phyloP scores from a whole-genome alignment of 1,140 invertebrate genomes.

The Euura lappo region DNA sequence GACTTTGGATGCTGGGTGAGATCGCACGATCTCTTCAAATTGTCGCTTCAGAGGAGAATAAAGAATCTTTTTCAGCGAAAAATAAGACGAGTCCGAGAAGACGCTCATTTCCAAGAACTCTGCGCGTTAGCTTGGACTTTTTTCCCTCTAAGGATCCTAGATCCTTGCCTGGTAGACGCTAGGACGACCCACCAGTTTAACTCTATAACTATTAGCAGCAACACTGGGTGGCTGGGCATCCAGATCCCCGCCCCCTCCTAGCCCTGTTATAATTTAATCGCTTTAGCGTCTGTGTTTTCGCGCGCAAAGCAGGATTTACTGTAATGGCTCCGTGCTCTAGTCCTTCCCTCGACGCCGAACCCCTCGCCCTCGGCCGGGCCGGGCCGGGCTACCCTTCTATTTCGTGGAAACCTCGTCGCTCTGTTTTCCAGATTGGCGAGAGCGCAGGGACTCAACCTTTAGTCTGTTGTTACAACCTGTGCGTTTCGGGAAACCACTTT shows the following conservation, averaged over 20 bases:
- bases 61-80: no score
- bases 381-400: background rate
- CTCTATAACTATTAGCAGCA: background rate
- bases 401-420: background rate
- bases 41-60: no score
- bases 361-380: background rate
- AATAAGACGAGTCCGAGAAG: no score
- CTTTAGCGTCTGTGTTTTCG: slow-evolving; percentile 41
- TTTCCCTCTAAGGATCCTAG: no score
- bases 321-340: slow-evolving; percentile 32
- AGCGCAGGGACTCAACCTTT: no score
- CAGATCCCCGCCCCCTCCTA: background rate
- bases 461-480: no score
- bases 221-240: background rate
- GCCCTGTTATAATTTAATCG: slow-evolving; percentile 40
- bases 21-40: no score
- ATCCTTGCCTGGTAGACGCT: no score
- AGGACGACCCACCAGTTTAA: background rate
- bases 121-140: no score
- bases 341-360: background rate
- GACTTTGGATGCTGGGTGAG: no score
- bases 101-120: no score
- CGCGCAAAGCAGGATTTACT: slow-evolving; percentile 42
- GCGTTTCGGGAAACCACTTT: no score
- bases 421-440: background rate